Percentiles rank a stretch among this genome's conserved stretches.
Conservation (phyloP, 2,888 invertebrate genomes). For the Polymixis flavicincta region DNA sequence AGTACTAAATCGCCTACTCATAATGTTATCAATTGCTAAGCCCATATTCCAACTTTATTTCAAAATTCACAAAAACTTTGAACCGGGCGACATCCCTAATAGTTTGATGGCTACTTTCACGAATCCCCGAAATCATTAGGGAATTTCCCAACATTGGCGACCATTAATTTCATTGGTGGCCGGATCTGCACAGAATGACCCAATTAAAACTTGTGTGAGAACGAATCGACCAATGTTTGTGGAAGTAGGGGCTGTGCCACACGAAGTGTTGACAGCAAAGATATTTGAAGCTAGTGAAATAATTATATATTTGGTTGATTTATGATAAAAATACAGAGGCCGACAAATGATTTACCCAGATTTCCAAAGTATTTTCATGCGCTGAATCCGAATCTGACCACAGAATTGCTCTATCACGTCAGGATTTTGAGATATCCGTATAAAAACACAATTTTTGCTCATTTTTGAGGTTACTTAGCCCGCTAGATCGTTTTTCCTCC, state of each 20-base stretch:
- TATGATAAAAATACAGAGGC: no score
- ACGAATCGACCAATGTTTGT: slow-evolving; percentile 52
- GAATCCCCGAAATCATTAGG: slow-evolving; percentile 43
- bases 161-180: slow-evolving; percentile 49
- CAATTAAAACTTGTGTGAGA: slow-evolving; percentile 71
- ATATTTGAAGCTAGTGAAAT: not conserved
- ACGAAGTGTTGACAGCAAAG: slow-evolving; percentile 6
- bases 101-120: slow-evolving; percentile 36
- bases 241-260: slow-evolving; percentile 18
- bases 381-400: no score
- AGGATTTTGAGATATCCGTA: no score
- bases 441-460: no score
- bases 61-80: not conserved
- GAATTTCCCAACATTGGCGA: slow-evolving; percentile 30
- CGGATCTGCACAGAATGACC: slow-evolving; percentile 61
- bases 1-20: not conserved
- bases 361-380: no score
- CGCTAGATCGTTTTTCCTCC: no score
- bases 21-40: not conserved
- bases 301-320: not conserved
- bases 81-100: not conserved
- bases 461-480: no score
- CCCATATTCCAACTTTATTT: not conserved
- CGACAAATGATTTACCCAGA: no score
- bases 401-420: no score